phyloP scores from a whole-genome alignment of 2,797 vertebrate genomes.

The Octomys mimax region DNA sequence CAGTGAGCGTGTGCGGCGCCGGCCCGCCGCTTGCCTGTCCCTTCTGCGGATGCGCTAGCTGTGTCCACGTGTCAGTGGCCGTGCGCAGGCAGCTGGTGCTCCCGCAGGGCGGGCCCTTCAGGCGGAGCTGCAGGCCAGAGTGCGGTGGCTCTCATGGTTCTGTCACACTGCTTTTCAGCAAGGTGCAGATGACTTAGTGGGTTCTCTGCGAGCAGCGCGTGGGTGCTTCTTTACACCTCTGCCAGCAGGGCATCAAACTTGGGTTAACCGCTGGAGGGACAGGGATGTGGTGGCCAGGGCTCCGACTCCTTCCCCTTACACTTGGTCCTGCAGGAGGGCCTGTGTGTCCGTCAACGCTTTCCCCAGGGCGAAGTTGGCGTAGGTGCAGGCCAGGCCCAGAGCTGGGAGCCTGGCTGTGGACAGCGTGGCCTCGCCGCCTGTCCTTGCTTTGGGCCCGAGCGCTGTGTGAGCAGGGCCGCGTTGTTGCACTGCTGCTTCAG shows the following conservation, averaged over 20 bases:
- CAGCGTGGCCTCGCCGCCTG: not conserved
- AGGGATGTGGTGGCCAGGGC: not conserved
- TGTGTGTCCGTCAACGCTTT: not conserved
- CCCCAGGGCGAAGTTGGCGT: no score
- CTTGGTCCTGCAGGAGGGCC: not conserved
- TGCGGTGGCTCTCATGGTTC: not conserved
- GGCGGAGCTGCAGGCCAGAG: not conserved
- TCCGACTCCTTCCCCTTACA: not conserved
- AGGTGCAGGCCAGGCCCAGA: not conserved
- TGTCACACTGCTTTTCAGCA: not conserved
- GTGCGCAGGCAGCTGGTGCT: not conserved
- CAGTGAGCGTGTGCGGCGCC: accelerated
- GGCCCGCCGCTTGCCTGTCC: not conserved
- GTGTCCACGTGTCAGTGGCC: accelerated
- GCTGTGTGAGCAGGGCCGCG: not conserved
- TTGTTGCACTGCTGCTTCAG: not conserved
- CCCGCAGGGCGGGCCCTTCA: not conserved
- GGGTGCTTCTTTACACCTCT: not conserved
- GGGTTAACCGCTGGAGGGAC: not conserved
- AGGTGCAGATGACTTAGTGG: not conserved
- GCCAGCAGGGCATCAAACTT: not conserved
- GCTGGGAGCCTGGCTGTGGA: not conserved
- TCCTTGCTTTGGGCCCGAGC: not conserved
- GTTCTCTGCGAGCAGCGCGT: not conserved
- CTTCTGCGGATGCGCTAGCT: not conserved